Evolutionary conservation across 1,140 invertebrate species (phyloP), one percentile per base, ranked within the genome.

Genomic region (Hesperophylax magnus): DNA sequence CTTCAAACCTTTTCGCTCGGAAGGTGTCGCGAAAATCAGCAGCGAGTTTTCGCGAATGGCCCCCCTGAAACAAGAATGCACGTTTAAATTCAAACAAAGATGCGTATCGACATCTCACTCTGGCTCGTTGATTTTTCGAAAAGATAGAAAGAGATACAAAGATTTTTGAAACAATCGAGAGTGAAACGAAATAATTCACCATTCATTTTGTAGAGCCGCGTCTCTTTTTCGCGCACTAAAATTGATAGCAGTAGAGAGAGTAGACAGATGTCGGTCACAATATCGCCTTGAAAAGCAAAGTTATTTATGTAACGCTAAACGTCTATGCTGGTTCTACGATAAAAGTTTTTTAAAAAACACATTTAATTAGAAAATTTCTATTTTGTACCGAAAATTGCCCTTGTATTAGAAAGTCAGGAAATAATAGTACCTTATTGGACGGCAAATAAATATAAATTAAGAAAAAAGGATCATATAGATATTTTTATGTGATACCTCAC

Each of bases 221-320:
- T 83, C 79, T 76, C 79, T 20, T 61, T 83, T 79, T 67, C 79
- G 15, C 82, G 61, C 24, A 39, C 39, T 58, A 79, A 58, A 69
- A 63, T 67, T 67, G 54, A 81, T 72, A 78, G 79, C 69, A 47
- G 76, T 81, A 72, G 77, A 80, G 67, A 79, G 77, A 76, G 77
- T 14, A 56, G 69, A 56, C 58, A 60, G 65, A 81, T 81, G 72
- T 83, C 82, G 79, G 79, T 83, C 82, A 81, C 76, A 76, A 76
- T 58, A 39, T 83, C 71, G 82, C 82, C 82, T 83, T 81, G 82
- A 83, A 83, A 83, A 80, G 15, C 69, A 31, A 79, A 72, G 67
- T 72, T 79, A 79, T 79, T 79, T 79, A 79, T 79, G 63, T 78
- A 69, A 76, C 56, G 22, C 52, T 56, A 52, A 72, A 67, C 15